A percentile compares a stretch with the other conserved stretches of the same genome.
Evolutionary conservation across 2,113 vertebrate genomes (phyloP).

Genomic region (Pagrus major): DNA sequence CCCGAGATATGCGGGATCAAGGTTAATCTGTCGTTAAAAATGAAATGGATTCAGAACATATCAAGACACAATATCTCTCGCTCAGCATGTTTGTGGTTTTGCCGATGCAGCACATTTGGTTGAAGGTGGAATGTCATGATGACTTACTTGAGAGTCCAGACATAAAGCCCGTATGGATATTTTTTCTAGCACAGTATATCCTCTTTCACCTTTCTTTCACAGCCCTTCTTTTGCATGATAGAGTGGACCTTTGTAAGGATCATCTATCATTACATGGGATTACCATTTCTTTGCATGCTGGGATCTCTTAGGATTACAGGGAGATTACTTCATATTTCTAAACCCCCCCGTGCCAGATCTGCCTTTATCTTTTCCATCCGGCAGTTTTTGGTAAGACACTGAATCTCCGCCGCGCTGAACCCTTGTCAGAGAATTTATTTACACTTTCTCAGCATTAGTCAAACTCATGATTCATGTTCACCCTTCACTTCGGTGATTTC

Average conservation of each 20-base stretch:
- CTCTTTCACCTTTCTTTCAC: slow-evolving; percentile 53
- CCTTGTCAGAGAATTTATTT: slow-evolving; percentile 14
- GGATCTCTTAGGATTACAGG: slow-evolving; percentile 81
- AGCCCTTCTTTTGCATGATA: slow-evolving; percentile 60
- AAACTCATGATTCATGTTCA: neutral
- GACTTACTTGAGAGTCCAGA: slow-evolving; percentile 56
- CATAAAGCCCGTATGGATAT: slow-evolving; percentile 41
- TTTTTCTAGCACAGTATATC: slow-evolving; percentile 10
- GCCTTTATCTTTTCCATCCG: slow-evolving; percentile 71
- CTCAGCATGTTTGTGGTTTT: slow-evolving; percentile 63
- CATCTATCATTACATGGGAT: slow-evolving; percentile 81
- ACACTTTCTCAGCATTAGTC: neutral
- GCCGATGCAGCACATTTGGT: slow-evolving; percentile 66
- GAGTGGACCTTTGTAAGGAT: slow-evolving; percentile 74
- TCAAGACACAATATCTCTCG: slow-evolving; percentile 63
- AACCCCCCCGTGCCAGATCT: slow-evolving; percentile 63
- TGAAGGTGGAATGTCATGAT: slow-evolving; percentile 65
- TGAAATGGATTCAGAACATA: slow-evolving; percentile 76
- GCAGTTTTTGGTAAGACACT: slow-evolving; percentile 59
- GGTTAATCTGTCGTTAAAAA: slow-evolving; percentile 83
- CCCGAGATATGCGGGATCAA: slow-evolving; percentile 78
- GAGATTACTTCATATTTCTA: slow-evolving; percentile 83
- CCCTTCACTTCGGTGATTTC: neutral
- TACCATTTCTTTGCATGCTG: slow-evolving; percentile 80
- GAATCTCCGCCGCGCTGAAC: slow-evolving; percentile 22